Evolutionary conservation across 2,888 invertebrate species (phyloP).

Genomic region (Onchidella celtica): DNA sequence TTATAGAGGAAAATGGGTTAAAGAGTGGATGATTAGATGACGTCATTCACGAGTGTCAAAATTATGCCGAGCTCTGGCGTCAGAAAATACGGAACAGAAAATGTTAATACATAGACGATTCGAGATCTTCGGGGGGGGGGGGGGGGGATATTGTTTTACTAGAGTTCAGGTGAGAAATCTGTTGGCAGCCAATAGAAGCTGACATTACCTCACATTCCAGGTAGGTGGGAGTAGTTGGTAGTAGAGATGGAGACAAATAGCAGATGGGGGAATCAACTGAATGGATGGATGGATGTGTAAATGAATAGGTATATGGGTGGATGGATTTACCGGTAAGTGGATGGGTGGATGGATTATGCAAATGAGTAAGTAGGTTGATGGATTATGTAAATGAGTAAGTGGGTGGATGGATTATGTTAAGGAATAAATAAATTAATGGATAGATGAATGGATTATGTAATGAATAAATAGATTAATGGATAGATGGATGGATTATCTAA

Average conservation of each 20-base stretch:
- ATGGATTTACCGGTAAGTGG: background rate
- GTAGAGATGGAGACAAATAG: background rate
- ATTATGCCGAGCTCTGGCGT: too few species aligned
- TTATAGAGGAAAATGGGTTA: too few species aligned
- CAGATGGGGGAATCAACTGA: background rate
- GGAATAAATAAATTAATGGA: background rate
- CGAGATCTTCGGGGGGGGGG: too few species aligned
- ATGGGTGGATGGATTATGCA: background rate
- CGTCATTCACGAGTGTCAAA: too few species aligned
- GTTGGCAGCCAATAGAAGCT: too few species aligned
- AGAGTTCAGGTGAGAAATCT: too few species aligned
- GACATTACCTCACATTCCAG: too few species aligned
- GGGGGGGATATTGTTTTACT: too few species aligned
- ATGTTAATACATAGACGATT: too few species aligned
- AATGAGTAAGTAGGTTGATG: background rate
- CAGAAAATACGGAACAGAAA: too few species aligned
- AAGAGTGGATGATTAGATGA: too few species aligned
- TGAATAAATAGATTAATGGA: background rate
- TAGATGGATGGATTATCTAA: background rate
- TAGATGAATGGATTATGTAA: background rate
- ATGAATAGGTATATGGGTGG: conserved; percentile 4
- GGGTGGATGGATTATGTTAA: background rate
- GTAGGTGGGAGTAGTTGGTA: background rate
- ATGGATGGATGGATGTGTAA: background rate
- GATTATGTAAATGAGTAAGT: background rate